phyloP scores from a whole-genome alignment of 2,113 vertebrate genomes.

The Arizona elegans region DNA sequence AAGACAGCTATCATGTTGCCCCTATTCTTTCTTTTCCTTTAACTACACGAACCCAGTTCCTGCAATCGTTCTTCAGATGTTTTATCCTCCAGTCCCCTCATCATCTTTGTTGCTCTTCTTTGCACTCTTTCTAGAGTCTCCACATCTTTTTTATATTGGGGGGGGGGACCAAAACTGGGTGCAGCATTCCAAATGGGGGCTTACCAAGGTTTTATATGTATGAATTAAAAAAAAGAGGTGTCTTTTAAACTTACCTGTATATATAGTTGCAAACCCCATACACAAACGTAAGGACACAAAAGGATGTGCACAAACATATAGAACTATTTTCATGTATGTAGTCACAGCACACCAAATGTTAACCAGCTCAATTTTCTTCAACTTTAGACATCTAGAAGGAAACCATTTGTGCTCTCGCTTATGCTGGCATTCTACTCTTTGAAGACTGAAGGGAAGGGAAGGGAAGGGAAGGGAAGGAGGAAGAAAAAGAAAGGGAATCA shows the following conservation, averaged over 20 bases:
- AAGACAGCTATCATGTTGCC: background rate
- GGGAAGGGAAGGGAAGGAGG: too few relatives aligned
- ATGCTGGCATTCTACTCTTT: background rate
- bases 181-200: background rate
- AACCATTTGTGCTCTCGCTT: background rate
- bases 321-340: background rate
- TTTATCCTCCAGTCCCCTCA: background rate
- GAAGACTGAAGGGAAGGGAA: background rate
- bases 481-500: background rate
- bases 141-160: background rate
- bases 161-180: too few relatives aligned
- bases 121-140: background rate
- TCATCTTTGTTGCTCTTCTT: background rate
- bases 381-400: background rate
- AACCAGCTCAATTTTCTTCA: background rate
- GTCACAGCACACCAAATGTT: background rate
- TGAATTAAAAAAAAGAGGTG: background rate
- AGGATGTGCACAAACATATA: slow-evolving; percentile 47
- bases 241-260: slow-evolving; percentile 12
- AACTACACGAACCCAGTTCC: background rate
- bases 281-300: slow-evolving; percentile 57
- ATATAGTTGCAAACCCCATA: slow-evolving; percentile 50
- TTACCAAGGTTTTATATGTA: background rate
- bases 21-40: background rate
- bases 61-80: background rate